Evolutionary conservation across 2,797 vertebrate genomes (phyloP).

Genomic region (Bovichtus diacanthus): DNA sequence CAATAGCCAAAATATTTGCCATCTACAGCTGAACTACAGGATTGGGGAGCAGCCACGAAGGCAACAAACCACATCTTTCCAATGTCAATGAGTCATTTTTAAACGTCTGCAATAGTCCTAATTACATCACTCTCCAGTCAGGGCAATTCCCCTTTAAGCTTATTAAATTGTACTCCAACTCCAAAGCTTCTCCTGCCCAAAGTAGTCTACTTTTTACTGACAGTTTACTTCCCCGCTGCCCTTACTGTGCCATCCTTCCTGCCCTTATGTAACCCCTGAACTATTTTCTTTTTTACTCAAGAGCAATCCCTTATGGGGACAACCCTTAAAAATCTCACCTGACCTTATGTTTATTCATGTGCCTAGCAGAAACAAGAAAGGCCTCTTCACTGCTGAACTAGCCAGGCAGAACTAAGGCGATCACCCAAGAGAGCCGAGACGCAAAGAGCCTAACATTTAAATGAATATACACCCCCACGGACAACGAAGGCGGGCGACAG

Average conservation of each 20-base stretch:
- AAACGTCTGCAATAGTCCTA: not conserved
- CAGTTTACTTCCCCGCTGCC: not conserved
- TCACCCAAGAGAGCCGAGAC: slow-evolving; percentile 52
- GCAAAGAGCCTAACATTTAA: slow-evolving; percentile 54
- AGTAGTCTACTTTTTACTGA: not conserved
- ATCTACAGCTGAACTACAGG: no score
- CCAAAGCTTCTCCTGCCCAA: not conserved
- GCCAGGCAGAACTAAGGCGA: slow-evolving; percentile 66
- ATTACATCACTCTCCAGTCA: not conserved
- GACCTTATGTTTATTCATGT: slow-evolving; percentile 74
- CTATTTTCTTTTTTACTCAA: slow-evolving; percentile 26
- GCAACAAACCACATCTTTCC: no score
- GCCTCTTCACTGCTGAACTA: slow-evolving; percentile 33
- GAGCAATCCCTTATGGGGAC: slow-evolving; percentile 16
- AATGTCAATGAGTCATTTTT: not conserved
- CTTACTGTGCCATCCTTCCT: not conserved
- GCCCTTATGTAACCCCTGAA: slow-evolving; percentile 1
- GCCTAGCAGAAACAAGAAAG: slow-evolving; percentile 58
- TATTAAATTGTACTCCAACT: not conserved
- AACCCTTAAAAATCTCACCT: slow-evolving; percentile 40
- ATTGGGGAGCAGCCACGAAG: no score
- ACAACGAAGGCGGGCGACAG: slow-evolving; percentile 54
- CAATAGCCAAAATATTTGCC: not conserved
- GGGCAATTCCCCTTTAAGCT: not conserved
- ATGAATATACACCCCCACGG: slow-evolving; percentile 55